A percentile compares a stretch with the other conserved stretches of the same genome.
These are phyloP conservation scores for Radopholus similis DNA, from an alignment of 1,140 invertebrate genomes.

Conservation along the genomic window DNA sequence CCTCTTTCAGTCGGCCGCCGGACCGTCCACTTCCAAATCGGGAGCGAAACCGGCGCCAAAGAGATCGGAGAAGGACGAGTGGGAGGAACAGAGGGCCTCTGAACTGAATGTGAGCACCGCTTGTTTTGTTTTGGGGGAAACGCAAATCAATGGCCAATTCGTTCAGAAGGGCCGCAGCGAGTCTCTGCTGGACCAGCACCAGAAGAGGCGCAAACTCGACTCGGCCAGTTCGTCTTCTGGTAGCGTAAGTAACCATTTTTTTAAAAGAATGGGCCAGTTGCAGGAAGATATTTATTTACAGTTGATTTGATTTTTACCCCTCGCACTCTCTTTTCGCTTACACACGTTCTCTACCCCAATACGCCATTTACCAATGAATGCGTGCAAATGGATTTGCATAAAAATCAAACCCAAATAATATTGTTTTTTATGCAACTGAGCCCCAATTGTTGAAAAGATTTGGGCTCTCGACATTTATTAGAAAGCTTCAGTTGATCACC, in stretches of 20 bases:
- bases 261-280: background rate
- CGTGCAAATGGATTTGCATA: no score
- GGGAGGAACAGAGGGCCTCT: background rate
- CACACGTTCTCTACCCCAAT: no score
- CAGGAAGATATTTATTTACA: background rate
- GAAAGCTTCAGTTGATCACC: background rate
- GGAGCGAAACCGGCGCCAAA: constrained; percentile 3
- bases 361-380: no score
- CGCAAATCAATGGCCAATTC: background rate
- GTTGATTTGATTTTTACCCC: background rate
- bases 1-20: background rate
- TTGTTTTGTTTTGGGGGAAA: background rate
- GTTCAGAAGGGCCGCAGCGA: constrained; percentile 24
- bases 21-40: constrained; percentile 3
- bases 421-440: background rate
- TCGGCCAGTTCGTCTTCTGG: background rate
- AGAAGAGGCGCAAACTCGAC: constrained; percentile 31
- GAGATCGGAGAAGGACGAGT: constrained; percentile 3
- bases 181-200: constrained; percentile 23
- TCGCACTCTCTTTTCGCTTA: background rate
- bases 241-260: background rate
- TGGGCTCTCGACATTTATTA: no score
- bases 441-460: no score
- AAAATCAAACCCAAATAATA: background rate
- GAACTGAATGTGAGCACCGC: constrained; percentile 6